These are phyloP conservation scores for Aplysina aerophoba DNA, from an alignment of 37 sponge, comb jelly and placozoan species.

Conservation along the genomic window DNA sequence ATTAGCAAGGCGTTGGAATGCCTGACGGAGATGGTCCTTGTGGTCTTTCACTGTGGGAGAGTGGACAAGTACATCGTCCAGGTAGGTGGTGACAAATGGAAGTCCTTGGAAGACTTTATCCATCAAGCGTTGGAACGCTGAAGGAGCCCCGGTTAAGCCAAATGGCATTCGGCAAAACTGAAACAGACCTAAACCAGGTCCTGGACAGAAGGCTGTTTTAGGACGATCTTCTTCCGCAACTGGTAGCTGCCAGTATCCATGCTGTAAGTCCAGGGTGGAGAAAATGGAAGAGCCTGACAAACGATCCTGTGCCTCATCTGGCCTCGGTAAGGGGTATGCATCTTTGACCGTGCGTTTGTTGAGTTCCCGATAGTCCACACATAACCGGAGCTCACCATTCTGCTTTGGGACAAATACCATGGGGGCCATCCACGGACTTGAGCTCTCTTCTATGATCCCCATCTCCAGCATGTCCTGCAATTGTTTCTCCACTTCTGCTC, in stretches of 20 bases:
- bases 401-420: slow-evolving; percentile 18
- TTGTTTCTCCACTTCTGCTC: slow-evolving; percentile 8
- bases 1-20: slow-evolving; percentile 49
- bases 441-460: slow-evolving; percentile 35
- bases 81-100: slow-evolving; percentile 49
- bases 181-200: slow-evolving; percentile 72
- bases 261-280: too few relatives aligned
- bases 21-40: slow-evolving; percentile 46
- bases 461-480: not conserved
- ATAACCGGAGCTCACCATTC: slow-evolving; percentile 24
- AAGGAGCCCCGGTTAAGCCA: slow-evolving; percentile 59
- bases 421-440: slow-evolving; percentile 44
- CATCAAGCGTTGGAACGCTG: slow-evolving; percentile 67
- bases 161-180: slow-evolving; percentile 61
- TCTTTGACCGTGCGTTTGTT: slow-evolving; percentile 42
- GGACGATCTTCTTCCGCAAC: slow-evolving; percentile 39
- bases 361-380: slow-evolving; percentile 40
- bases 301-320: slow-evolving; percentile 26
- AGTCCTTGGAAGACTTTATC: slow-evolving; percentile 53
- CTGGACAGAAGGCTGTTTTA: slow-evolving; percentile 64
- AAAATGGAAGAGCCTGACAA: slow-evolving; percentile 2
- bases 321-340: slow-evolving; percentile 34
- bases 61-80: slow-evolving; percentile 63
- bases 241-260: too few relatives aligned
- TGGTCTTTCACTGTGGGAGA: slow-evolving; percentile 26